Evolutionary conservation across 1,140 invertebrate species (phyloP).

Genomic region (Aethina tumida): DNA sequence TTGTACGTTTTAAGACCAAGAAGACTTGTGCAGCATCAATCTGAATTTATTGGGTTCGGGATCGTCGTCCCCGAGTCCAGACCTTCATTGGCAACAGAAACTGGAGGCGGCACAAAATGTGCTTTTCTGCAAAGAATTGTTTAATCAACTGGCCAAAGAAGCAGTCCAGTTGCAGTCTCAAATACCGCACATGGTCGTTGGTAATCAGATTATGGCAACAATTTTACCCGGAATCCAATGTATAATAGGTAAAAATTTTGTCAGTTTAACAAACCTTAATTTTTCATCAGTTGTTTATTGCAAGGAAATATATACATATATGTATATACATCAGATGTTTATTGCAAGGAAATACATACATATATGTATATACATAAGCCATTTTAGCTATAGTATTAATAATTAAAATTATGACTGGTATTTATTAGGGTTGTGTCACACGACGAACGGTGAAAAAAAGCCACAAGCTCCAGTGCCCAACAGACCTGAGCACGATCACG

Average conservation of each 20-base stretch:
- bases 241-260: slow-evolving; percentile 32
- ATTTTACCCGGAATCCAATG: slow-evolving; percentile 88
- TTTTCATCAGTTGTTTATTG: no score
- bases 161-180: slow-evolving; percentile 85
- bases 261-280: no score
- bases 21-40: slow-evolving; percentile 68
- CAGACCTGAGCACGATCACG: slow-evolving; percentile 85
- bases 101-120: slow-evolving; percentile 95
- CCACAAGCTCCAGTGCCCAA: slow-evolving; percentile 37
- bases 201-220: slow-evolving; percentile 93
- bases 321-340: no score
- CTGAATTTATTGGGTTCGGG: slow-evolving; percentile 55
- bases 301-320: no score
- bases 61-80: slow-evolving; percentile 56
- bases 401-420: not conserved
- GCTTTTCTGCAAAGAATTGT: slow-evolving; percentile 93
- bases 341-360: no score
- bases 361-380: not conserved
- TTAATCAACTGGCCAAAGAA: slow-evolving; percentile 88
- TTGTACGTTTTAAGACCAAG: slow-evolving; percentile 52
- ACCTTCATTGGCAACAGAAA: slow-evolving; percentile 89
- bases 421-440: slow-evolving; percentile 49
- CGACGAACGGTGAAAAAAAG: slow-evolving; percentile 53
- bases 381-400: slow-evolving; percentile 3
- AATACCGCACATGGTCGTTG: slow-evolving; percentile 93